These are phyloP conservation scores for Sparus aurata DNA, from an alignment of 2,797 vertebrate genomes.

Conservation along the genomic window DNA sequence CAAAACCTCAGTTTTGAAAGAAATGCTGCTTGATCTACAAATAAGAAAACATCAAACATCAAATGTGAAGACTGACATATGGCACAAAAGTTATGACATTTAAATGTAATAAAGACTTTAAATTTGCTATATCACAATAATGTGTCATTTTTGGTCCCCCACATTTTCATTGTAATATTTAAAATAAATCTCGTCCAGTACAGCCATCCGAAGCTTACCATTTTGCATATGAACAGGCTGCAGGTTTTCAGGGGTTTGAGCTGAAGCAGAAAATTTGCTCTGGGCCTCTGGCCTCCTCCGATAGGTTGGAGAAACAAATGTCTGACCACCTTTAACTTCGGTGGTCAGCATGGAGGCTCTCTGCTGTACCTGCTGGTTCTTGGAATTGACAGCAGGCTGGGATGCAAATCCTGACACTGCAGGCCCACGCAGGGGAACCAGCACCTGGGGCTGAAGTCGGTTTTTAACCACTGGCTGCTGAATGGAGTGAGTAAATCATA, in stretches of 20 bases:
- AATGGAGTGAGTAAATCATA: neutral
- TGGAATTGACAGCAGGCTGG: constrained; percentile 32
- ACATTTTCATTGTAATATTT: neutral
- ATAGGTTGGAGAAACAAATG: constrained; percentile 65
- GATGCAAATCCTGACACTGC: constrained; percentile 40
- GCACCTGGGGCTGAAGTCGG: constrained; percentile 77
- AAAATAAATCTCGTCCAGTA: neutral
- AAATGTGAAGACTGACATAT: neutral
- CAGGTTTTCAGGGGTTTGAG: constrained; percentile 31
- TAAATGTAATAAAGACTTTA: neutral
- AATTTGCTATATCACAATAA: neutral
- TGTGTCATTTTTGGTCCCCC: neutral
- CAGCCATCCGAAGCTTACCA: constrained; percentile 67
- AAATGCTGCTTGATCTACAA: neutral
- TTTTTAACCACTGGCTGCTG: constrained; percentile 60
- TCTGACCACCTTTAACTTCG: constrained; percentile 77
- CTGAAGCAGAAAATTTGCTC: neutral
- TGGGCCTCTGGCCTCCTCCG: constrained; percentile 64
- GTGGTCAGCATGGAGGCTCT: constrained; percentile 67
- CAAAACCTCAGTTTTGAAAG: neutral
- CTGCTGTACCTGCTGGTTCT: constrained; percentile 70
- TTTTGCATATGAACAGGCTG: constrained; percentile 57
- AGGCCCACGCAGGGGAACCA: constrained; percentile 74
- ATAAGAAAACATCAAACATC: neutral
- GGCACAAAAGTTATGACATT: neutral